A percentile compares a stretch with the other conserved stretches of the same genome.
phyloP scores from a whole-genome alignment of 2,888 invertebrate species.

The Scaptodrosophila latifasciaeformis region DNA sequence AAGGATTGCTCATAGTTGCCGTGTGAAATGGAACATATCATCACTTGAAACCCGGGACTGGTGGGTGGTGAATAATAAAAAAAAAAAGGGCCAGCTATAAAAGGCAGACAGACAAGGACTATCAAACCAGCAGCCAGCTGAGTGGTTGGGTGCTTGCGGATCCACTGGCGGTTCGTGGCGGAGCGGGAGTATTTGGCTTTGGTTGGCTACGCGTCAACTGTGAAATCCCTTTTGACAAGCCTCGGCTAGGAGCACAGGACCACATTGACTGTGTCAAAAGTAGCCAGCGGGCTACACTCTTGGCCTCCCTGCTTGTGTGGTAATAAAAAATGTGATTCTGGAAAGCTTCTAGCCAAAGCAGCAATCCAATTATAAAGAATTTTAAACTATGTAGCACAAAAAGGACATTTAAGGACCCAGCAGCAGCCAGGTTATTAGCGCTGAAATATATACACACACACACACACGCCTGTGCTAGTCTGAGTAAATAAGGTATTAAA shows the following conservation, averaged over 20 bases:
- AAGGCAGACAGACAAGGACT: conserved; percentile 14
- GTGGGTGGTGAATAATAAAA: conserved; percentile 33
- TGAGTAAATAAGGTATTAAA: conserved; percentile 59
- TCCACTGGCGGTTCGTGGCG: neutral
- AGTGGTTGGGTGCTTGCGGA: conserved; percentile 9
- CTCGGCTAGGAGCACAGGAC: conserved; percentile 8
- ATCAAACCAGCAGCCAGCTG: too few species aligned
- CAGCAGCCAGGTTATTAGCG: conserved; percentile 61
- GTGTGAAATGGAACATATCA: conserved; percentile 70
- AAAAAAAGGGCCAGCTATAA: conserved; percentile 14
- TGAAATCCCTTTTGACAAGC: conserved; percentile 66
- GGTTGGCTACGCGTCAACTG: conserved; percentile 65
- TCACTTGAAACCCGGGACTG: conserved; percentile 53
- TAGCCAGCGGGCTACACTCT: conserved; percentile 33
- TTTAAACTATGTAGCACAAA: conserved; percentile 66
- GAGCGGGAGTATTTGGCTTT: too few species aligned
- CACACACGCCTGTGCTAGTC: conserved; percentile 4
- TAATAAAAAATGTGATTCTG: conserved; percentile 48
- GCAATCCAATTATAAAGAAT: conserved; percentile 66
- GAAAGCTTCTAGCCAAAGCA: conserved; percentile 26
- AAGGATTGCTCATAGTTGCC: conserved; percentile 57
- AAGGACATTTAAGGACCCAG: conserved; percentile 61
- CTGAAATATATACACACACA: conserved; percentile 31
- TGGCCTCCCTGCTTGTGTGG: too few species aligned
- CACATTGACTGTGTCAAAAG: conserved; percentile 33